Evolutionary conservation across 2,113 vertebrate species (phyloP).

Genomic region (Brachypteracias leptosomus): DNA sequence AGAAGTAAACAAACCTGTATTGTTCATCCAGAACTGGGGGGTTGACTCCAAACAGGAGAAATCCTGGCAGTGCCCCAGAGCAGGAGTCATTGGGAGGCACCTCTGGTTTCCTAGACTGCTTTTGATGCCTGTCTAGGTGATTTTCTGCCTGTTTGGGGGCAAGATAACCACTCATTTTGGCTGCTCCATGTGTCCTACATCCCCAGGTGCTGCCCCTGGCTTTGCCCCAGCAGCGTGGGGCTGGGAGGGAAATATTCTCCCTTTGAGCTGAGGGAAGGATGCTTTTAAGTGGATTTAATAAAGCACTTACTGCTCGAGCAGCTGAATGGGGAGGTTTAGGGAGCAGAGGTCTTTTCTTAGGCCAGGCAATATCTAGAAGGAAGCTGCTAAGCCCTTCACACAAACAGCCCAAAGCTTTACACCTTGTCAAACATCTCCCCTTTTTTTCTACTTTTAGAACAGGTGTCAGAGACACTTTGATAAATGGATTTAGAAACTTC

Average conservation of each 20-base stretch:
- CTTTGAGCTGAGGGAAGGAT: background rate
- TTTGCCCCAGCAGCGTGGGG: fast-evolving
- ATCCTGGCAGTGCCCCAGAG: background rate
- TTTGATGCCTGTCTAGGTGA: background rate
- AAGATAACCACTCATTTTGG: background rate
- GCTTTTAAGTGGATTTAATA: background rate
- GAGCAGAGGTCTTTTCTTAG: background rate
- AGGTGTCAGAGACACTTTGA: background rate
- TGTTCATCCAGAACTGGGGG: background rate
- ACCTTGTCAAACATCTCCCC: background rate
- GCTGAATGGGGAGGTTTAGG: background rate
- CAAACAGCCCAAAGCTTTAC: background rate
- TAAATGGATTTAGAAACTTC: background rate
- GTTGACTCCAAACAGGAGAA: background rate
- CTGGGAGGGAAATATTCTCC: background rate
- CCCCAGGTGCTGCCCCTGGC: background rate
- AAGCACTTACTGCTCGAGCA: fast-evolving
- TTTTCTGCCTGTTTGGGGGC: background rate
- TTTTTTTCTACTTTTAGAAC: background rate
- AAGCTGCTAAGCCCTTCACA: background rate
- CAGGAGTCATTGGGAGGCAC: background rate
- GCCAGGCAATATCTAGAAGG: background rate
- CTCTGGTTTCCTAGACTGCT: background rate
- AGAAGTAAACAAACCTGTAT: slow-evolving; percentile 41
- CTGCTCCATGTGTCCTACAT: fast-evolving